Evolutionary conservation across 2,113 vertebrate species (phyloP).

Genomic region (Elachura formosa): DNA sequence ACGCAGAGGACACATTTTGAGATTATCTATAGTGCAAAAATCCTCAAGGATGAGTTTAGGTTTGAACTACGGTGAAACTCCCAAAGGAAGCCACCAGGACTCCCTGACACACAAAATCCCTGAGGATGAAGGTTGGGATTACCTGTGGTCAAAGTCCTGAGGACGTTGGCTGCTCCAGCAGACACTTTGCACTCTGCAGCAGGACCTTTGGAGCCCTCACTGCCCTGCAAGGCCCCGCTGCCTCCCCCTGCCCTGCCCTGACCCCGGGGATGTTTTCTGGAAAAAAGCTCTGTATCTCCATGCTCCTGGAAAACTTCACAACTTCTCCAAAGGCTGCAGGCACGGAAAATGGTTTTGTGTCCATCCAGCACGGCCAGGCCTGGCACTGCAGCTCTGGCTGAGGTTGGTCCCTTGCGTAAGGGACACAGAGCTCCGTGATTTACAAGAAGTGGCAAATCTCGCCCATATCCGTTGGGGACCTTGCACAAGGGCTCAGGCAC

Average conservation of each 20-base stretch:
- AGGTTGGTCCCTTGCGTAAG: background rate
- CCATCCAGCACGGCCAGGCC: background rate
- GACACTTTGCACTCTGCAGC: background rate
- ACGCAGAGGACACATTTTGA: background rate
- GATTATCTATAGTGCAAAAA: background rate
- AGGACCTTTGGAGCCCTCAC: accelerated
- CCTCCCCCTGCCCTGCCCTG: background rate
- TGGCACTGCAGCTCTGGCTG: accelerated
- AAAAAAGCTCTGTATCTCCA: background rate
- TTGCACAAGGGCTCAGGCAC: background rate
- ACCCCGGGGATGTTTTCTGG: background rate
- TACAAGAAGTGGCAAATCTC: background rate
- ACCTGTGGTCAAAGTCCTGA: accelerated
- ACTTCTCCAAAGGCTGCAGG: background rate
- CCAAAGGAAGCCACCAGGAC: accelerated
- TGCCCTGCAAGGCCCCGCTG: accelerated
- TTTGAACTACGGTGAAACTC: background rate
- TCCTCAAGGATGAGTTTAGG: accelerated
- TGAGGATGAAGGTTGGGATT: accelerated
- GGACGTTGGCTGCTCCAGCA: accelerated
- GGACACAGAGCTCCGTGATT: background rate
- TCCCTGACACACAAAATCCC: background rate
- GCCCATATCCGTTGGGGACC: accelerated
- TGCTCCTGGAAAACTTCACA: background rate
- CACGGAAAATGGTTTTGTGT: background rate